These are phyloP conservation scores for Xiphydria camelus DNA, from an alignment of 2,888 invertebrate genomes.

Conservation along the genomic window DNA sequence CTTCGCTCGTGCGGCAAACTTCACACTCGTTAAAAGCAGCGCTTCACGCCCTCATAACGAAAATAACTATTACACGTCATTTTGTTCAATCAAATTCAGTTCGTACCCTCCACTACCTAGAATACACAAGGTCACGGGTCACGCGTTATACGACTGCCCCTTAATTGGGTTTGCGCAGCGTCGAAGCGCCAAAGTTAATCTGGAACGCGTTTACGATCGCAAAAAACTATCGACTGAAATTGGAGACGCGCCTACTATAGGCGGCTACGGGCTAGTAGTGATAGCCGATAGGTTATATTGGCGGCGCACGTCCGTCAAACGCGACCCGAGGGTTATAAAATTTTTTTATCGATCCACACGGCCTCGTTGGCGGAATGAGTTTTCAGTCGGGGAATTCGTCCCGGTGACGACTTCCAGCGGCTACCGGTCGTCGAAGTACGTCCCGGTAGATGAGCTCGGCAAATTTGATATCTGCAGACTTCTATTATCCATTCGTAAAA, in stretches of 20 bases:
- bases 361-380: conserved; percentile 37
- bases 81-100: too few species aligned
- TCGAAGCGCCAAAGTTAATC: conserved; percentile 44
- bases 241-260: conserved; percentile 47
- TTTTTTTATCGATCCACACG: conserved; percentile 23
- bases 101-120: conserved; percentile 10
- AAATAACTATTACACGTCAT: too few species aligned
- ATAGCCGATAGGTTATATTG: conserved; percentile 38
- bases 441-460: too few species aligned
- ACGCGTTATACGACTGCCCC: conserved; percentile 33
- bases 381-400: conserved; percentile 48
- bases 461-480: too few species aligned
- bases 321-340: conserved; percentile 25
- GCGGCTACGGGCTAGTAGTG: conserved; percentile 29
- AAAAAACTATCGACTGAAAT: conserved; percentile 55
- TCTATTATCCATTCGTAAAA: too few species aligned
- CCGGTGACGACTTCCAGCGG: conserved; percentile 50
- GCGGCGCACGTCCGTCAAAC: conserved; percentile 48
- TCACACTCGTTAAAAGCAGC: too few species aligned
- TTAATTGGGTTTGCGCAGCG: conserved; percentile 39
- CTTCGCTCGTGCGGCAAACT: too few species aligned
- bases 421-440: too few species aligned
- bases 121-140: conserved; percentile 20
- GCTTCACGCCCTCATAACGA: too few species aligned
- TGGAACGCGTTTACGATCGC: conserved; percentile 51